These are phyloP conservation scores for Paramormyrops hopkinsi DNA, from an alignment of 2,797 vertebrate genomes.

Conservation along the genomic window DNA sequence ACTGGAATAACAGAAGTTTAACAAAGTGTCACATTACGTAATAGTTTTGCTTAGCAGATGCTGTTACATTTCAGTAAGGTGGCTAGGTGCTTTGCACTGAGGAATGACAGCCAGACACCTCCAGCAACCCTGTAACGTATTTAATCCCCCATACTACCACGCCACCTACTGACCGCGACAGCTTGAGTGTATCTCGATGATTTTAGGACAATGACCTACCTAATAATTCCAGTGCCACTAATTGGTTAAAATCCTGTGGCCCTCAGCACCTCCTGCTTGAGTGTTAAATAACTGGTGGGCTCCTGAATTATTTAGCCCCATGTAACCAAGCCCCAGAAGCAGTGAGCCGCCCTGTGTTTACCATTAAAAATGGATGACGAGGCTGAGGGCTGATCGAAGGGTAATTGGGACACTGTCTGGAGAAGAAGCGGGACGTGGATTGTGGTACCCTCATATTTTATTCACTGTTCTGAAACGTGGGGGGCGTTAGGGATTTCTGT, in stretches of 20 bases:
- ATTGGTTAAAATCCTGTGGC: not conserved
- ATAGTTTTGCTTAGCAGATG: not conserved
- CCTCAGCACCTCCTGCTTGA: conserved; percentile 14
- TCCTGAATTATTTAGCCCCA: conserved; percentile 43
- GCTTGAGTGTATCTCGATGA: not conserved
- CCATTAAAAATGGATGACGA: conserved; percentile 56
- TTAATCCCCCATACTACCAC: not conserved
- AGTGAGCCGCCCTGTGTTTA: conserved; percentile 50
- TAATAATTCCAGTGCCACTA: not conserved
- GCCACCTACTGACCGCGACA: not conserved
- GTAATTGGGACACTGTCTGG: conserved; percentile 43
- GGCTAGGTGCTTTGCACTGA: not conserved
- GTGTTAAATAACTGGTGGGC: conserved; percentile 44
- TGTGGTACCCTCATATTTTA: not conserved
- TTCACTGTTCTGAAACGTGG: conserved; percentile 36
- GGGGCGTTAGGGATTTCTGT: conserved; percentile 17
- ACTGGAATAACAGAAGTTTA: not conserved
- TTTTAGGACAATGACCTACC: not conserved
- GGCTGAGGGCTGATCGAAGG: conserved; percentile 35
- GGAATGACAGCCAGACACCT: not conserved
- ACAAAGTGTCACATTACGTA: not conserved
- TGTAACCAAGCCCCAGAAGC: conserved; percentile 47
- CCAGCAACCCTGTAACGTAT: not conserved
- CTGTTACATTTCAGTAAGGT: not conserved
- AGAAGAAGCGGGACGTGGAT: not conserved